phyloP scores from a whole-genome alignment of 2,113 vertebrate species.

The Lamprotornis superbus region DNA sequence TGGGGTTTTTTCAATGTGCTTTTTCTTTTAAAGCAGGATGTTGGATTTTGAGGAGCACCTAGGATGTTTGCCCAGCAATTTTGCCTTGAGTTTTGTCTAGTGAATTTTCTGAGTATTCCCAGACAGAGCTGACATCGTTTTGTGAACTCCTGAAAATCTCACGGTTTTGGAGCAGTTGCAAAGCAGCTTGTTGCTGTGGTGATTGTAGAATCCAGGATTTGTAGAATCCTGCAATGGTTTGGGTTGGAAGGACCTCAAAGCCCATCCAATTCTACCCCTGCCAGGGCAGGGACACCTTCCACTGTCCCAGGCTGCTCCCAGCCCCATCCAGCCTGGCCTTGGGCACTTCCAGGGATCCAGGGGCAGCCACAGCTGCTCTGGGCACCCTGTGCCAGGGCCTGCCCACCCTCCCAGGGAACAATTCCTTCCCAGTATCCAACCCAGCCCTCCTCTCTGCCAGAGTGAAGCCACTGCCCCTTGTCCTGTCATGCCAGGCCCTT shows the following conservation, averaged over 20 bases:
- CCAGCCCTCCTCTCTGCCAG: rapidly evolving
- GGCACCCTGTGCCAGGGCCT: neutral
- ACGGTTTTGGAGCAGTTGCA: neutral
- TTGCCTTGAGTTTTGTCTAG: neutral
- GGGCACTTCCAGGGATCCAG: neutral
- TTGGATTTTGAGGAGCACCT: neutral
- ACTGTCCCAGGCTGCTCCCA: neutral
- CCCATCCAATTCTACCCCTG: neutral
- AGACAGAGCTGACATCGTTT: rapidly evolving
- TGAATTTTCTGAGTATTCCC: neutral
- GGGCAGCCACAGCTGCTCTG: neutral
- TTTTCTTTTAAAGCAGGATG: neutral
- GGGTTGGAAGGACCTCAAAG: neutral
- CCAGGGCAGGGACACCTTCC: neutral
- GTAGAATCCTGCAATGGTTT: neutral
- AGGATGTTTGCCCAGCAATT: neutral
- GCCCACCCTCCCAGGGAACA: rapidly evolving
- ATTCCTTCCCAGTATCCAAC: rapidly evolving
- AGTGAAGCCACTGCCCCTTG: neutral
- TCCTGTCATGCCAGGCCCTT: neutral
- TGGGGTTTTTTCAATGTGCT: neutral
- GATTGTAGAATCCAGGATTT: neutral
- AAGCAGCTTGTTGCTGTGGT: neutral
- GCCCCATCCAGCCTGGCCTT: neutral
- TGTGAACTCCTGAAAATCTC: neutral